Conservation (phyloP, 23 tunicate species). For the Ascidia mentula region DNA sequence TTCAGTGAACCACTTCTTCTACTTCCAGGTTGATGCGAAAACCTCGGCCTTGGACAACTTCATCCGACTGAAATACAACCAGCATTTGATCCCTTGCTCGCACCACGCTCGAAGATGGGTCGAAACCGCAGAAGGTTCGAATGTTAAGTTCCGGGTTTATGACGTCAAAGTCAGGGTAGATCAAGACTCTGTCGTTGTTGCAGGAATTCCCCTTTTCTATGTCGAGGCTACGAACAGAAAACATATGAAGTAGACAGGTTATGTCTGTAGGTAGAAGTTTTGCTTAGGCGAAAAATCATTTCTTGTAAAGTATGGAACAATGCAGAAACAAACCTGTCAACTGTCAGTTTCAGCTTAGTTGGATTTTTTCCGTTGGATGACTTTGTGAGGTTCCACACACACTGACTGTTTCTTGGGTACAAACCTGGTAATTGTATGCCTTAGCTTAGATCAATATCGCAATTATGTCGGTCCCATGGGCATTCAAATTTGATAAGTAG, state of each 20-base stretch:
- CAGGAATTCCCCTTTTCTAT: constrained; percentile 24
- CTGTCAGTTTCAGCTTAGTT: constrained; percentile 6
- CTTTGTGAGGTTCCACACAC: constrained; percentile 31
- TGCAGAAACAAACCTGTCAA: constrained; percentile 16
- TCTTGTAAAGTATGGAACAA: too few relatives aligned
- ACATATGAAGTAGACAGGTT: too few relatives aligned
- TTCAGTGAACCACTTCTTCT: neutral
- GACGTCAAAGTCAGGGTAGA: constrained; percentile 40
- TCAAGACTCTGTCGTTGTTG: constrained; percentile 22
- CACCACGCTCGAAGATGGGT: neutral
- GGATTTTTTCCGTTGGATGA: neutral
- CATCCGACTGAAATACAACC: constrained; percentile 54
- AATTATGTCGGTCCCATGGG: too few relatives aligned
- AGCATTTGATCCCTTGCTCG: constrained; percentile 13
- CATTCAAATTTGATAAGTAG: too few relatives aligned
- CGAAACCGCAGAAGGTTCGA: constrained; percentile 25
- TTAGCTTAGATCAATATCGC: too few relatives aligned
- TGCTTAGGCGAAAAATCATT: too few relatives aligned
- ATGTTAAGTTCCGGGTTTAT: neutral
- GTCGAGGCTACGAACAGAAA: constrained; percentile 37
- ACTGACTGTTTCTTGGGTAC: constrained; percentile 34
- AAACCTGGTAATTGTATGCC: constrained; percentile 44
- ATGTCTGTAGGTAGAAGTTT: too few relatives aligned
- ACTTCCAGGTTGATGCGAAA: constrained; percentile 17
- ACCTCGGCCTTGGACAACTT: constrained; percentile 39